A percentile compares a stretch with the other conserved stretches of the same genome.
Evolutionary conservation across 2,797 vertebrate genomes (phyloP).

Genomic region (Cynopterus sphinx): DNA sequence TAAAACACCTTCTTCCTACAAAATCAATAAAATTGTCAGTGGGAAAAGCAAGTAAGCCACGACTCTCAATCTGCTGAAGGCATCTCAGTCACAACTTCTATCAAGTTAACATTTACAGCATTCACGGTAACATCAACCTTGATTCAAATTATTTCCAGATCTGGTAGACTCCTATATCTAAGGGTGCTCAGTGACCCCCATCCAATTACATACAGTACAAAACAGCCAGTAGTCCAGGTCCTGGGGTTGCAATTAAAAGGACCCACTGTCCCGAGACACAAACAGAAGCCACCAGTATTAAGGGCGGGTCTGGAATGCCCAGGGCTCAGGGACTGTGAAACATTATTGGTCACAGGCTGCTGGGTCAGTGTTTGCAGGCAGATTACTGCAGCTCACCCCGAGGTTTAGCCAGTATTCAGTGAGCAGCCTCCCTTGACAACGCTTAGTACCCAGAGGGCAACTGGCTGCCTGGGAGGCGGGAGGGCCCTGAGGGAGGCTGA

Average conservation of each 20-base stretch:
- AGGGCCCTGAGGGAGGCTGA: neutral
- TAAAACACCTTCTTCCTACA: neutral
- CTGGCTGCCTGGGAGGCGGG: neutral
- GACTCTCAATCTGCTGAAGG: neutral
- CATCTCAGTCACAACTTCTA: constrained; percentile 59
- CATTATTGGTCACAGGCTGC: neutral
- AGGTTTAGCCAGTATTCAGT: neutral
- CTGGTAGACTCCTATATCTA: constrained; percentile 71
- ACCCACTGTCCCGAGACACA: neutral
- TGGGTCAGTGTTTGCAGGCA: neutral
- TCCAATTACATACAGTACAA: constrained; percentile 75
- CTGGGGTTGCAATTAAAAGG: constrained; percentile 73
- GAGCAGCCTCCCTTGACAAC: neutral
- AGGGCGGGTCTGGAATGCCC: constrained; percentile 41
- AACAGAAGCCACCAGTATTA: constrained; percentile 51
- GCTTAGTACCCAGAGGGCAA: neutral
- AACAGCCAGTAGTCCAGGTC: constrained; percentile 54
- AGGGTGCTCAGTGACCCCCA: constrained; percentile 78
- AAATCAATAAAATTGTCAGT: constrained; percentile 63
- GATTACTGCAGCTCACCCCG: neutral
- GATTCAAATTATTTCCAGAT: constrained; percentile 76
- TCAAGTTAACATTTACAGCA: constrained; percentile 76
- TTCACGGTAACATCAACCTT: constrained; percentile 59
- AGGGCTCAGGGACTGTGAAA: neutral
- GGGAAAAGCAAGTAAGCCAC: constrained; percentile 59